Evolutionary conservation across 2,113 vertebrate genomes (phyloP).

Genomic region (Prunella fulvescens): DNA sequence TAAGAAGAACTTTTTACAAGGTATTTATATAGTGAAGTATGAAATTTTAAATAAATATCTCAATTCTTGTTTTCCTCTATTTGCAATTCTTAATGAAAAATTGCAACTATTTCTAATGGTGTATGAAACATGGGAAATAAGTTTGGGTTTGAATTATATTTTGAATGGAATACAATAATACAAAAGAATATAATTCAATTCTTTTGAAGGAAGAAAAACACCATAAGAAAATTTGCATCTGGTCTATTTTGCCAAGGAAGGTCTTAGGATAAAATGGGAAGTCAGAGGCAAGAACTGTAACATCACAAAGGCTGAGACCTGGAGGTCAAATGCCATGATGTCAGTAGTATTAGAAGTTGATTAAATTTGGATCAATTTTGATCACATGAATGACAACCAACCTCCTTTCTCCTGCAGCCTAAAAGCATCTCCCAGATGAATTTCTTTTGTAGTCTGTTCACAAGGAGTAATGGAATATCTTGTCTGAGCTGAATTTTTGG

Average conservation of each 20-base stretch:
- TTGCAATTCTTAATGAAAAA: not conserved
- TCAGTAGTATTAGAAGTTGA: not conserved
- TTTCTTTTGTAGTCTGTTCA: not conserved
- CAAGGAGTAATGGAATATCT: not conserved
- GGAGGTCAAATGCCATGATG: not conserved
- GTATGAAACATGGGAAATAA: not conserved
- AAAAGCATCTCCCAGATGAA: not conserved
- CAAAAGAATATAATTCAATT: no score
- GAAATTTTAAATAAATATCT: not conserved
- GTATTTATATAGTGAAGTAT: not conserved
- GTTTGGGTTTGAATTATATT: not conserved
- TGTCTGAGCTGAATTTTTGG: not conserved
- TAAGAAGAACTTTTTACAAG: not conserved
- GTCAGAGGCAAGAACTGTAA: not conserved
- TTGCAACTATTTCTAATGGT: not conserved
- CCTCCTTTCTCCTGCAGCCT: not conserved
- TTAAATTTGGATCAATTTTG: not conserved
- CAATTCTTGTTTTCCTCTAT: not conserved
- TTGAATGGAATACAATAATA: not conserved
- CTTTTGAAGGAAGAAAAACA: not conserved
- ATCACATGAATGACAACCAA: not conserved
- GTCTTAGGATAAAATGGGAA: not conserved
- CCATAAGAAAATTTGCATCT: rapidly evolving
- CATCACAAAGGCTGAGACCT: not conserved
- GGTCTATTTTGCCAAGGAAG: not conserved